A percentile compares a stretch with the other conserved stretches of the same genome.
These are phyloP conservation scores for Sminthurinus aureus DNA, from an alignment of 2,888 invertebrate genomes.

Conservation along the genomic window DNA sequence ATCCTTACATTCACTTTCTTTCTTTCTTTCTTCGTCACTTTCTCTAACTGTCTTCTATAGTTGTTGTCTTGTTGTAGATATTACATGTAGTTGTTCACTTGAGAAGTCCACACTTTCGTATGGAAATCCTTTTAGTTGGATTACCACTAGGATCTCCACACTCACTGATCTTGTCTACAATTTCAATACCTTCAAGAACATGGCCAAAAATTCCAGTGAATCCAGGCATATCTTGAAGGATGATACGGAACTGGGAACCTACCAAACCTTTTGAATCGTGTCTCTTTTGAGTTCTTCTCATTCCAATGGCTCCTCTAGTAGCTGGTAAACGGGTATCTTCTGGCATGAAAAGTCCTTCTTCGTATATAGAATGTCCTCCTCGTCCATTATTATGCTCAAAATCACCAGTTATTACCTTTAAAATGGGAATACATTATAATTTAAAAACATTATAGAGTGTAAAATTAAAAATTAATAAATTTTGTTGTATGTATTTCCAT, in stretches of 20 bases:
- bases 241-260: slow-evolving; percentile 84
- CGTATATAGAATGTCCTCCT: slow-evolving; percentile 79
- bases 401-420: slow-evolving; percentile 71
- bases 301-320: slow-evolving; percentile 79
- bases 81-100: slow-evolving; percentile 40
- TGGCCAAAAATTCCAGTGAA: slow-evolving; percentile 84
- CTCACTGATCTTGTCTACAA: slow-evolving; percentile 79
- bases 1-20: too few species aligned
- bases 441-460: too few species aligned
- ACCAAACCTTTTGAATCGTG: slow-evolving; percentile 82
- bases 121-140: slow-evolving; percentile 76
- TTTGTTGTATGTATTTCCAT: too few species aligned
- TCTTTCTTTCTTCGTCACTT: background rate
- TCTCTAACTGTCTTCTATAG: background rate
- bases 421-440: background rate
- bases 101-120: slow-evolving; percentile 73
- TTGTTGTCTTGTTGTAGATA: background rate
- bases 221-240: slow-evolving; percentile 81
- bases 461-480: too few species aligned
- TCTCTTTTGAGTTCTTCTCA: slow-evolving; percentile 80
- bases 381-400: slow-evolving; percentile 82
- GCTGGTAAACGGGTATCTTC: slow-evolving; percentile 81
- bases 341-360: slow-evolving; percentile 80
- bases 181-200: slow-evolving; percentile 80
- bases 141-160: slow-evolving; percentile 80